phyloP scores from a whole-genome alignment of 2,797 vertebrate genomes.

The Channa striata region DNA sequence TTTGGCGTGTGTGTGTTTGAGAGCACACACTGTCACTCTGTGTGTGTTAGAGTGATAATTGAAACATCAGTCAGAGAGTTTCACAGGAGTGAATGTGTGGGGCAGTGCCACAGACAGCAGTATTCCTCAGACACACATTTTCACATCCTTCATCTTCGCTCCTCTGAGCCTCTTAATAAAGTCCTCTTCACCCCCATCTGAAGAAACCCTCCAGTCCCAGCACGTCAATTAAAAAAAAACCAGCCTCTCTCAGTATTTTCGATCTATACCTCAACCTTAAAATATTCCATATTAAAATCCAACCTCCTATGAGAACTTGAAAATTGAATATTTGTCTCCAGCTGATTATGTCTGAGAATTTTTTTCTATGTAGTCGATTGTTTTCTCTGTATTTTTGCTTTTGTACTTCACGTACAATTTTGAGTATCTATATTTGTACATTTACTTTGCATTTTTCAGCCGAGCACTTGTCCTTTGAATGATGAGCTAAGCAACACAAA shows the following conservation, averaged over 20 bases:
- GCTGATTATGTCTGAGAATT: constrained; percentile 35
- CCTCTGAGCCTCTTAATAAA: constrained; percentile 70
- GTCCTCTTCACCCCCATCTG: constrained; percentile 59
- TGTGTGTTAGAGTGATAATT: constrained; percentile 60
- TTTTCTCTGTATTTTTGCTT: constrained; percentile 32
- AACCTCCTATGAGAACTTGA: constrained; percentile 48
- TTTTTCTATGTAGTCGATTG: constrained; percentile 23
- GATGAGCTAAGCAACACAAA: background rate
- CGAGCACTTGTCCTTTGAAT: background rate
- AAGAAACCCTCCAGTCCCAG: constrained; percentile 50
- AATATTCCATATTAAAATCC: constrained; percentile 58
- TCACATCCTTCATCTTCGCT: constrained; percentile 62
- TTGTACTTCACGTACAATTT: no score
- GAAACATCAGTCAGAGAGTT: constrained; percentile 64
- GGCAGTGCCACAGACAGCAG: constrained; percentile 53
- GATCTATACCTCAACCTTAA: constrained; percentile 62
- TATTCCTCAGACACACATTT: constrained; percentile 63
- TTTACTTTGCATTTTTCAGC: no score
- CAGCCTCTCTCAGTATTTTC: constrained; percentile 44
- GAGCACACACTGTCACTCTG: constrained; percentile 21
- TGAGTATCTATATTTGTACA: no score
- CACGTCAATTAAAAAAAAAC: constrained; percentile 69
- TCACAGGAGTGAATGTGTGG: constrained; percentile 48
- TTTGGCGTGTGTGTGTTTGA: constrained; percentile 3
- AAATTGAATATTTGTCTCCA: constrained; percentile 43